Base-by-base conservation (phyloP, 1,140 invertebrate genomes). In the Drosophila leontia region DNA sequence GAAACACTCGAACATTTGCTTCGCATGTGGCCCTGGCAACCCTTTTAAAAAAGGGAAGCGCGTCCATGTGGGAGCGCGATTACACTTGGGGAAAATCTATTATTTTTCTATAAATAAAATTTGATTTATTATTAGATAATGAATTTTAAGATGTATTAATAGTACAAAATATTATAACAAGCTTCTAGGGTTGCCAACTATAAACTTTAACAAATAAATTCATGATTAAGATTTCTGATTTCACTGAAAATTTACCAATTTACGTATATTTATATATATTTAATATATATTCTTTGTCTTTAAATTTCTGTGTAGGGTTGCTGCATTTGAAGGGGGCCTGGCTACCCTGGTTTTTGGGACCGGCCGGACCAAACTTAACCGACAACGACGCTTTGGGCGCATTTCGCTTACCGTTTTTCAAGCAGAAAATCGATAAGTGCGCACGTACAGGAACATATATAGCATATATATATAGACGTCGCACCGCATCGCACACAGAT, bases 341-440 rank as follows among this genome's bases (percentile, higher is more conserved):
- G 65, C 19, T 58, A 50, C 65, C 69, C 69, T 72, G 67, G 12
- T 37, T 60, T 59, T 72, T 71, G 45, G 67, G 32, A 34, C 44
- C 55, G 68, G 55, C 70, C 53, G 51, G 69, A 50, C 69, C 61
- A 15, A 68, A 67, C 60, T 65, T 68, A 68, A 68, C 64, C 65
- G 63, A 41, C 32, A 51, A 64, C 70, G 50, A 37, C 74, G 71
- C 68, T 78, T 72, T 78, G 77, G 77, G 75, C 75, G 60, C 76
- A 72, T 79, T 78, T 75, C 60, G 74, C 60, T 75, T 75, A 75
- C 65, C 60, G 74, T 75, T 76, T 76, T 70, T 79, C 75, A 79
- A 79, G 67, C 78, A 75, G 57, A 62, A 77, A 77, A 77, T 77
- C 75, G 74, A 77, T 77, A 77, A 77, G 75, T 77, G 75, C 75